Base-by-base conservation (phyloP, 1,140 invertebrate genomes). In the Tetramorium simillimum region DNA sequence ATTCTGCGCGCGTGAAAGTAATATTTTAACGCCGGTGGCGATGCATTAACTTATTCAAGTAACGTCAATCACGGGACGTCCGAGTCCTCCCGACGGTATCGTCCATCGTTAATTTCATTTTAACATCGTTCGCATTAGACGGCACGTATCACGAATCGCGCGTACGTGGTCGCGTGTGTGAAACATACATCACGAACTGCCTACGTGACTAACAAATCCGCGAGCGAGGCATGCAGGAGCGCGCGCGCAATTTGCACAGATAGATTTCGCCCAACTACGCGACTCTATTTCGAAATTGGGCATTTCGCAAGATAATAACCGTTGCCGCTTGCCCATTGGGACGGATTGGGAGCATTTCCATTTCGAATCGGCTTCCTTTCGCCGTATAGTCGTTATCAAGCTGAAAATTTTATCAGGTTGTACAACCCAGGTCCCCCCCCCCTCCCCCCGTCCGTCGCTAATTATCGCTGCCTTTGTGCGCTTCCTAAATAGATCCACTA, bases 181-280 rank as follows among this genome's bases (percentile, higher is more conserved):
- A 46, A 33, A 49, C 67, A 73, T 84, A 60, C 24, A 84, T 84
- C 80, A 84, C 14, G 40, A 24, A 75, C 63, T 65, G 62, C 62
- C 62, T 81, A 81, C 80, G 80, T 84, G 69, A 75, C 67, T 73
- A 84, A 84, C 69, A 73, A 84, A 84, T 84, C 40, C 80, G 67
- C 24, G 40, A 33, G 67, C 69, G n/a, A 53, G 40, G 2, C 37
- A 24, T 33, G 21, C 16, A 6, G 14, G 18, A 14, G 40, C 6
- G 7, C 7, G 43, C 7, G 24, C 18, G 37, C 53, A 60, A 84
- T 84, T 84, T 75, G 33, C 53, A 49, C 46, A 28, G 53, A 84
- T 84, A 75, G 69, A 73, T 75, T 73, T 60, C 40, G 53, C 69
- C 70, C 5, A 84, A 73, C 53, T 60, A 16, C 28, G 53, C 67